A percentile compares a stretch with the other conserved stretches of the same genome.
phyloP scores from a whole-genome alignment of 37 sponge, comb jelly and placozoan species.

The Agelas oroides region DNA sequence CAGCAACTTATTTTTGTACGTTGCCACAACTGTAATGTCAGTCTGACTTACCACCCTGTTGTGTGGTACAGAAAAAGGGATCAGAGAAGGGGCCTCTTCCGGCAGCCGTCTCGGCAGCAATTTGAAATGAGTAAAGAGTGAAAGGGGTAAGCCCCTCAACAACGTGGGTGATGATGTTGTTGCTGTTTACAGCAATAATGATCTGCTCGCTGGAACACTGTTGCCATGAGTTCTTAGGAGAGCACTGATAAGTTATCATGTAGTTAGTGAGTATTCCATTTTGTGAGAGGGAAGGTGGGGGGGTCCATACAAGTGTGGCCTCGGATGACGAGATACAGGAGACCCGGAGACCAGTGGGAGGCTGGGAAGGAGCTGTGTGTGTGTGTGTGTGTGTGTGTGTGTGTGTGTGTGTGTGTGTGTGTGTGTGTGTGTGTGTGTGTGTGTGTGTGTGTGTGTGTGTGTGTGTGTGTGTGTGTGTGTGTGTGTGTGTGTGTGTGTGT shows the following conservation, averaged over 20 bases:
- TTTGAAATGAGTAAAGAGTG: constrained; percentile 11
- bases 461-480: constrained; percentile 39
- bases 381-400: constrained; percentile 48
- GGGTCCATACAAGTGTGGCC: constrained; percentile 13
- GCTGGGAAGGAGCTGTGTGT: constrained; percentile 8
- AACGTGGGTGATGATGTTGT: not conserved
- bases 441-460: constrained; percentile 42
- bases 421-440: not conserved
- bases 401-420: constrained; percentile 17
- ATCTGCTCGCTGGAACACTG: not conserved
- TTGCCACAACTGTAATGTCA: no score
- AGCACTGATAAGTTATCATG: not conserved
- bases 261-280: constrained; percentile 39
- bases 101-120: constrained; percentile 25
- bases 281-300: not conserved
- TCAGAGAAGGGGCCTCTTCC: constrained; percentile 37
- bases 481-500: constrained; percentile 32
- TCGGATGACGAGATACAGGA: not conserved
- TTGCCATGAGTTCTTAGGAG: not conserved
- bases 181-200: not conserved
- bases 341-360: constrained; percentile 1
- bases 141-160: constrained; percentile 7
- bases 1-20: no score
- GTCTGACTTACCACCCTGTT: constrained; percentile 17
- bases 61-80: not conserved